phyloP scores from a whole-genome alignment of 2,888 invertebrate genomes.

The Tinea semifulvella region DNA sequence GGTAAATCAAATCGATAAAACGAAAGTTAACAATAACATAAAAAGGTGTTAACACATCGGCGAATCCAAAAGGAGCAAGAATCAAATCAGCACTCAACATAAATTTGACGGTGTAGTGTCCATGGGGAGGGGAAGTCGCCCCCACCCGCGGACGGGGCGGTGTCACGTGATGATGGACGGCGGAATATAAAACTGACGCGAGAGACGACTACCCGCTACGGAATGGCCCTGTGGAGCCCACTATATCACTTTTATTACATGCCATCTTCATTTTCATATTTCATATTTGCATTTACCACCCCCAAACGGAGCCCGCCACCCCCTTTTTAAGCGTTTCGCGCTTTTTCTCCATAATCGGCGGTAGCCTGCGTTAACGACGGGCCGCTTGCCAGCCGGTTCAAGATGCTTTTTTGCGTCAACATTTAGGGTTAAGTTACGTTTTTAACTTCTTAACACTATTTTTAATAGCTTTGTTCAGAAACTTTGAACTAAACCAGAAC shows the following conservation, averaged over 20 bases:
- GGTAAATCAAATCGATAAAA: not conserved
- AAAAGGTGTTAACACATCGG: constrained; percentile 11
- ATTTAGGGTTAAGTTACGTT: too few relatives aligned
- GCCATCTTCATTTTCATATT: constrained; percentile 75
- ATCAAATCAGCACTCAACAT: constrained; percentile 53
- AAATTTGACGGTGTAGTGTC: constrained; percentile 38
- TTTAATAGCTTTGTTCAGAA: not conserved
- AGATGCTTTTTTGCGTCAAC: not conserved
- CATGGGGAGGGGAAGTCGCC: constrained; percentile 16
- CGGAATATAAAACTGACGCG: constrained; percentile 79
- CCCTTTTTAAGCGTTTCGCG: constrained; percentile 52
- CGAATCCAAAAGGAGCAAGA: constrained; percentile 29
- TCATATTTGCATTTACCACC: constrained; percentile 65
- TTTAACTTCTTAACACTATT: too few relatives aligned
- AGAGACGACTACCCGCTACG: constrained; percentile 71
- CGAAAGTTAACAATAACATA: not conserved
- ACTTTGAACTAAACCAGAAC: too few relatives aligned
- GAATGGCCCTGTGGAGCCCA: constrained; percentile 81
- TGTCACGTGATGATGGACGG: constrained; percentile 78
- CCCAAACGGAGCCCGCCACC: constrained; percentile 24
- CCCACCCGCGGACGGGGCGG: constrained; percentile 44
- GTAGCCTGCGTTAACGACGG: constrained; percentile 40
- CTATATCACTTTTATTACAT: constrained; percentile 84
- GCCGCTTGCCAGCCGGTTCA: constrained; percentile 19
- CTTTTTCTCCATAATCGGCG: constrained; percentile 57